phyloP scores from a whole-genome alignment of 2,113 vertebrate genomes.

The Aramus guarauna region DNA sequence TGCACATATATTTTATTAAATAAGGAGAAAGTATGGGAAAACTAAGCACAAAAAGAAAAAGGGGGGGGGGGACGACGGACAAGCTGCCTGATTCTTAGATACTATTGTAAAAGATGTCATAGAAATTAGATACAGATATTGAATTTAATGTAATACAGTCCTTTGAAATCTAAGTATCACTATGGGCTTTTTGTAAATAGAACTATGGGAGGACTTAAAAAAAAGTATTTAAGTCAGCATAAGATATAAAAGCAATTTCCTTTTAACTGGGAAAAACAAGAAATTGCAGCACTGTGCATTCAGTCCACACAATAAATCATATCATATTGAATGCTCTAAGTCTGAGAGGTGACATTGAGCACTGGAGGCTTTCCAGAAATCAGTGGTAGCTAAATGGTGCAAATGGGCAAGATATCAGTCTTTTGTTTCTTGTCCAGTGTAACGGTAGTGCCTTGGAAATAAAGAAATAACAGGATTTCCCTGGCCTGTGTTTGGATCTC shows the following conservation, averaged over 20 bases:
- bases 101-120: neutral
- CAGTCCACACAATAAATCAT: conserved; percentile 7
- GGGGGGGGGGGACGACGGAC: no score
- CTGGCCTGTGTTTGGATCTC: neutral
- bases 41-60: neutral
- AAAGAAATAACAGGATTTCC: conserved; percentile 8
- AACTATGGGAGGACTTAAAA: neutral
- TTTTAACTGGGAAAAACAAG: conserved; percentile 11
- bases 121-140: neutral
- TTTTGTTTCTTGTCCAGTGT: conserved; percentile 28
- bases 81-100: neutral
- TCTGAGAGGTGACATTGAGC: neutral
- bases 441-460: neutral
- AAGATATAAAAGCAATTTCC: conserved; percentile 22
- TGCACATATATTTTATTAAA: neutral
- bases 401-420: neutral
- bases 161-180: neutral
- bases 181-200: neutral
- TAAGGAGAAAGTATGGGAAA: neutral
- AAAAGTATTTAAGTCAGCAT: neutral
- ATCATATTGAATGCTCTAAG: neutral
- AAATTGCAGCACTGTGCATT: neutral
- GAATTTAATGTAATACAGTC: neutral
- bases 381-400: neutral
- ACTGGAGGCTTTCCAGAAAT: conserved; percentile 18